Conservation (phyloP, 35 echinoderm and acorn worm genomes). For the Diadema setosum region DNA sequence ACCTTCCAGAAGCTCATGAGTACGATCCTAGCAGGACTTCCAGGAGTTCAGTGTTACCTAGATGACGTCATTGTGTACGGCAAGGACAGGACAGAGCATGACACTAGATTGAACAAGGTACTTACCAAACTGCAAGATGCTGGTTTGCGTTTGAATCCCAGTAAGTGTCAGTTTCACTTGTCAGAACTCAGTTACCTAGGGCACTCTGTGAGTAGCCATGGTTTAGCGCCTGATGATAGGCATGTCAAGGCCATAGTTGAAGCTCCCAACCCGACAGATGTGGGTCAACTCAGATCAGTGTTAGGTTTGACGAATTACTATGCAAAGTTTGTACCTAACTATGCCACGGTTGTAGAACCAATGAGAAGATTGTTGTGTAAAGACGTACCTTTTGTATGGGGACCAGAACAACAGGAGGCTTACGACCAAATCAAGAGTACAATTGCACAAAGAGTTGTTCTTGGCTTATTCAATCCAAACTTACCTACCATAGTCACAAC, state of each 20-base stretch:
- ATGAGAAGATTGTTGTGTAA: no score
- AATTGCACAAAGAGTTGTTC: no score
- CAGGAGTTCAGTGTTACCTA: slow-evolving; percentile 51
- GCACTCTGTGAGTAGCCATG: slow-evolving; percentile 6
- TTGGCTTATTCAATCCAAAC: no score
- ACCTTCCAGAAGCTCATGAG: slow-evolving; percentile 53
- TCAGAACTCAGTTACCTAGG: slow-evolving; percentile 19
- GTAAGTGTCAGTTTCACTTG: slow-evolving; percentile 53
- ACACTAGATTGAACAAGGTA: slow-evolving; percentile 18
- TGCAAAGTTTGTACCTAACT: no score
- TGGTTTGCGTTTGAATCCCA: slow-evolving; percentile 40
- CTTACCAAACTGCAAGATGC: background rate
- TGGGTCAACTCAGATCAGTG: no score
- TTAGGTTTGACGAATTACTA: no score
- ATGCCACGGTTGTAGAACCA: no score
- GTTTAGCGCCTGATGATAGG: slow-evolving; percentile 16
- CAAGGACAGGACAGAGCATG: slow-evolving; percentile 31
- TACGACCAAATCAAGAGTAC: no score
- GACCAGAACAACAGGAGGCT: no score
- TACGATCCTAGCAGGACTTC: slow-evolving; percentile 18
- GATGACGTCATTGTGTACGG: slow-evolving; percentile 74
- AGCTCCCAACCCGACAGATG: slow-evolving; percentile 6
- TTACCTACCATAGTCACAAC: no score
- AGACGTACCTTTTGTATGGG: no score
- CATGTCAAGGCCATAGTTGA: slow-evolving; percentile 29